phyloP scores from a whole-genome alignment of 2,888 invertebrate species.

The Petrolisthes cinctipes region DNA sequence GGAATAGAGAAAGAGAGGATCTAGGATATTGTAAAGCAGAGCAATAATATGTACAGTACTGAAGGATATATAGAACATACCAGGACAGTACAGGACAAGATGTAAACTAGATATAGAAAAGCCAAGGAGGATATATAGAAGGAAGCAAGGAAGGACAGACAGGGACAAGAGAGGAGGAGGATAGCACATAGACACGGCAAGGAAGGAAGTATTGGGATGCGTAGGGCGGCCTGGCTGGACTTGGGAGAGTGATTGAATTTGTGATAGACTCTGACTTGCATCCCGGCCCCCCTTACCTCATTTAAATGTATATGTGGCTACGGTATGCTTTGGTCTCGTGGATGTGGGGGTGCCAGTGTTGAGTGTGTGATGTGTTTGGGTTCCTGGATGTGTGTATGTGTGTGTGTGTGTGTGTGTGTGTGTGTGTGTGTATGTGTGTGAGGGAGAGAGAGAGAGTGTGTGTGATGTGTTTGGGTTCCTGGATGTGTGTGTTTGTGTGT shows the following conservation, averaged over 20 bases:
- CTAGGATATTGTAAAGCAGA: not conserved
- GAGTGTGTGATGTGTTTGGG: conserved; percentile 22
- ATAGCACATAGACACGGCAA: not conserved
- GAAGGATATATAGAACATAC: not conserved
- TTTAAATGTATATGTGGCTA: conserved; percentile 42
- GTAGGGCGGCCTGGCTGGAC: conserved; percentile 21
- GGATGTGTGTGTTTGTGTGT: not conserved
- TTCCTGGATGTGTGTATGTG: conserved; percentile 21
- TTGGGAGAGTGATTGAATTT: conserved; percentile 41
- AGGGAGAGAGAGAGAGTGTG: not conserved
- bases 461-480: not conserved
- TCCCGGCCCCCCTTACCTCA: conserved; percentile 20
- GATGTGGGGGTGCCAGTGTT: conserved; percentile 34
- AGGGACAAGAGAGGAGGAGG: not conserved
- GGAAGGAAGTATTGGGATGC: conserved; percentile 29
- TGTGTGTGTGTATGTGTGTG: not conserved
- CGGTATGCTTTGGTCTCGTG: no score
- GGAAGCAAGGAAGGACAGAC: not conserved
- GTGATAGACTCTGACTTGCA: conserved; percentile 39
- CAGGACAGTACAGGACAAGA: not conserved
- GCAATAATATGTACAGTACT: not conserved
- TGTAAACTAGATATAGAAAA: not conserved
- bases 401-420: conserved; percentile 21
- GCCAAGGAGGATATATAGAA: not conserved
- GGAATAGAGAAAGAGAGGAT: not conserved